Base-by-base conservation (phyloP, 2,113 vertebrate genomes). In the Mixornis gularis region DNA sequence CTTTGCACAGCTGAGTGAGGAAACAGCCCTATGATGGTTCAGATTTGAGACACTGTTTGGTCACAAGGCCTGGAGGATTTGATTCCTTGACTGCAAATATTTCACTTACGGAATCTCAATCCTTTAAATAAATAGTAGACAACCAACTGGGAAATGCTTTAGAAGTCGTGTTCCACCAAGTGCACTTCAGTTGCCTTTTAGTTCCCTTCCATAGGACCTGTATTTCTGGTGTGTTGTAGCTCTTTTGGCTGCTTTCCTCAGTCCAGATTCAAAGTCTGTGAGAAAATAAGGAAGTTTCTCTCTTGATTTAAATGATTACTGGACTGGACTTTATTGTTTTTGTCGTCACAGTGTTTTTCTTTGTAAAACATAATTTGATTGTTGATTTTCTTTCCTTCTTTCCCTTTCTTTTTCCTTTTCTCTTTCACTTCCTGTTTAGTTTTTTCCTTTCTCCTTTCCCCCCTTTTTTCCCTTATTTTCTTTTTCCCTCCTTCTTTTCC, bases 401-500 rank as follows among this genome's bases (percentile, higher is more conserved):
- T 38, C 12, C 3, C 3, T 30, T 78, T 36, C 5, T 44, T 66
- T 74, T 30, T 14, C 7, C 6, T 25, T 89, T 79, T 52, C 8
- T 30, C 3, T 5, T 11, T 38, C 3, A 4, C 7, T 25, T 27
- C 2, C 9, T 27, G 18, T 60, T 41, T n/a, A 18, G 1, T 59
- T 59, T 59, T 46, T 36, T 8, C 17, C 18, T 8, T 34, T 21
- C 3, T 10, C 16, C 3, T 6, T 21, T 18, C 18, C 13, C 7
- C 6, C 20, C 2, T 16, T 36, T 14, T 29, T 9, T 19, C 2
- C 6, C 7, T 24, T 36, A 17, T 6, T 36, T 43, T 13, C 17
- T 22, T 24, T 13, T 17, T 12, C 22, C 24, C 41, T 41, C 29
- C 36, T 18, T 60, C 15, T 27, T 17, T 36, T 26, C 10, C 26